Base-by-base conservation (phyloP, 2,113 vertebrate species). In the Pseudorasbora parva region DNA sequence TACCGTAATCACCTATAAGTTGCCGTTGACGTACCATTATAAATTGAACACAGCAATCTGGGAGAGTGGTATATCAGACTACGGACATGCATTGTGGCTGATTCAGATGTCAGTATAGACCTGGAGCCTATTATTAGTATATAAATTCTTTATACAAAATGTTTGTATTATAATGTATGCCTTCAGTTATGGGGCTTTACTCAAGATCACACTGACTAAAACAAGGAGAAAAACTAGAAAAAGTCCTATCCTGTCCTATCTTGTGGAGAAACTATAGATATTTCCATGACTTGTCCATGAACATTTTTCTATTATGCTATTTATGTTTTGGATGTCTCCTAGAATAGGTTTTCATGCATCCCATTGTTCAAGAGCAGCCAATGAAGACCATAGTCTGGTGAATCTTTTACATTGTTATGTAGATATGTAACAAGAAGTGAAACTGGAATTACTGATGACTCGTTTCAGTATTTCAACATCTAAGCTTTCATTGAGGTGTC, bases 11-110 rank as follows among this genome's bases (percentile, higher is more conserved):
- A 60, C 33, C 56, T 78, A 43, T 43, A 78, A 15, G 51, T 12
- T 78, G 33, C 21, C 60, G 75, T 19, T 78, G 54, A 78, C 33
- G 45, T 4, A 56, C 12, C 33, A 78, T 60, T 78, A 60, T 12
- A 37, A 43, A 78, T 59, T 78, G 30, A 78, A 25, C 11, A 23
- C 9, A 60, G 75, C 75, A 78, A 78, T 78, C 6, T 4, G 8
- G 33, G 27, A 78, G 60, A 59, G 56, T 78, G 54, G 54, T 78
- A 43, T 57, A 78, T 60, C 75, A 43, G 12, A 78, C 12, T 78
- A 76, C 56, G 19, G 14, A 19, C 71, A 73, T 73, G 45, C 45
- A 30, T 17, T 78, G 56, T 8, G 47, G 30, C 17, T 77, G 11
- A 49, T 59, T 78, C n/a, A 41, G 54, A 56, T 75, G 71, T 5